Evolutionary conservation across 2,113 vertebrate species (phyloP).

Genomic region (Mormyrus lacerda): DNA sequence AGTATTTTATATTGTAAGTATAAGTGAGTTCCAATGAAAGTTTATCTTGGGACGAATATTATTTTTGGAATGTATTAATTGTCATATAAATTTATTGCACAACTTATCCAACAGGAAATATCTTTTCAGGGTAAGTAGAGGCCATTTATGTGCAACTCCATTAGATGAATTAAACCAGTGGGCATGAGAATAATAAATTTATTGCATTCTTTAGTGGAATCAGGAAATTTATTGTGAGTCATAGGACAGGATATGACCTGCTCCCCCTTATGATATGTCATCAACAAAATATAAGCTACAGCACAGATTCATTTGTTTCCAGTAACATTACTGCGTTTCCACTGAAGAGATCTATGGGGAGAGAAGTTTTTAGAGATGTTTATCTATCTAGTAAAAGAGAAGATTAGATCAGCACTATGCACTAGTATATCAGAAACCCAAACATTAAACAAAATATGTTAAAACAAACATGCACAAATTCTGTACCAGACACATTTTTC

Average conservation of each 20-base stretch:
- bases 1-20: neutral
- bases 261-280: neutral
- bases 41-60: neutral
- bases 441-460: neutral
- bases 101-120: neutral
- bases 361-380: too few relatives aligned
- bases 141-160: neutral
- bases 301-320: neutral
- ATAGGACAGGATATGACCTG: neutral
- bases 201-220: neutral
- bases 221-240: neutral
- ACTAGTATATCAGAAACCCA: neutral
- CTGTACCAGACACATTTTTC: neutral
- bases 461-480: neutral
- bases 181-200: neutral
- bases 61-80: neutral
- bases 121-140: neutral
- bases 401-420: neutral
- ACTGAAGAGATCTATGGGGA: neutral
- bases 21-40: neutral
- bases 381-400: neutral
- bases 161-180: neutral
- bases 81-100: neutral
- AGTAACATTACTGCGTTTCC: neutral
- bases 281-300: neutral